These are phyloP conservation scores for Alcedo atthis DNA, from an alignment of 2,797 vertebrate genomes.

Conservation along the genomic window DNA sequence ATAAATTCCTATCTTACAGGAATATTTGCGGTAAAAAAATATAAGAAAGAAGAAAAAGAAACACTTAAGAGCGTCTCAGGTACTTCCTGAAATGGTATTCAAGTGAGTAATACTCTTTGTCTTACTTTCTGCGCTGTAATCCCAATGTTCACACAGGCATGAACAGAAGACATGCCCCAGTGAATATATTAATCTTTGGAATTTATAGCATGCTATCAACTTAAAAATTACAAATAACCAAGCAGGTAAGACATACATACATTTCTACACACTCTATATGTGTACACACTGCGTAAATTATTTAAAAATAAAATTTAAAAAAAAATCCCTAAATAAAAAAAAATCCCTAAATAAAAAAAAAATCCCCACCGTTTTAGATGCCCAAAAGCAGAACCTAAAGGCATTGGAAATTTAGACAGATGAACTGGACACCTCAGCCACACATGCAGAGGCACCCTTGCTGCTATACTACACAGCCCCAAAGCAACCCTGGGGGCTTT, in stretches of 20 bases:
- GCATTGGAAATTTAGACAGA: background rate
- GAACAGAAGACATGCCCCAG: slow-evolving; percentile 34
- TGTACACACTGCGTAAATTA: background rate
- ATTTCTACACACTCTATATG: background rate
- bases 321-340: background rate
- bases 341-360: background rate
- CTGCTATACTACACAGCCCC: background rate
- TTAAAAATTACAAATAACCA: slow-evolving; percentile 34
- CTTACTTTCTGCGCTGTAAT: slow-evolving; percentile 28
- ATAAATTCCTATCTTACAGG: background rate
- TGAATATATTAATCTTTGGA: slow-evolving; percentile 28
- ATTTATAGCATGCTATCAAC: slow-evolving; percentile 33
- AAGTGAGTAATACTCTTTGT: slow-evolving; percentile 50
- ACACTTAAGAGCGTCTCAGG: slow-evolving; percentile 38
- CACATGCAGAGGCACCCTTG: fast-evolving
- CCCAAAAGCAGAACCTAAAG: background rate
- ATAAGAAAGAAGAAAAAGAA: background rate
- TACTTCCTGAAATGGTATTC: slow-evolving; percentile 56
- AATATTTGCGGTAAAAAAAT: slow-evolving; percentile 33
- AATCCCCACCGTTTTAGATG: background rate
- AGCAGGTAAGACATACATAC: background rate
- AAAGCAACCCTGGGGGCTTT: background rate
- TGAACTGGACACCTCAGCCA: background rate
- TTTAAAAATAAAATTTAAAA: background rate
- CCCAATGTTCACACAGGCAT: slow-evolving; percentile 38